A percentile compares a stretch with the other conserved stretches of the same genome.
Conservation (phyloP, 2,797 vertebrate genomes). For the Chloroceryle amazona region DNA sequence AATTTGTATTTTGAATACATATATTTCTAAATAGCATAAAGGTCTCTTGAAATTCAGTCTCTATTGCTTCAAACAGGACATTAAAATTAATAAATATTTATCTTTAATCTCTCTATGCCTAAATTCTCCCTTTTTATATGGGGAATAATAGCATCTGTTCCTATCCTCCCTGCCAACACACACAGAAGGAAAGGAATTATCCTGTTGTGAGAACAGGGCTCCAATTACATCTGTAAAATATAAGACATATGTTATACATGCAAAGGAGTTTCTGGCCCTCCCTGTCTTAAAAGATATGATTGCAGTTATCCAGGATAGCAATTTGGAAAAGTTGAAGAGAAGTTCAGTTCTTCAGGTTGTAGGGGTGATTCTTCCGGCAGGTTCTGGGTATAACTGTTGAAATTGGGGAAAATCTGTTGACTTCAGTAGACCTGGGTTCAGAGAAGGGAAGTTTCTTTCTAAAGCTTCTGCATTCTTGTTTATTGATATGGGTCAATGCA, state of each 20-base stretch:
- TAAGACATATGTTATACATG: neutral
- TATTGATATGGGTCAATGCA: fast-evolving
- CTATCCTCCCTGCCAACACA: neutral
- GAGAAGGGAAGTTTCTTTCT: neutral
- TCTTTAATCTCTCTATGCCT: neutral
- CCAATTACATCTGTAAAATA: neutral
- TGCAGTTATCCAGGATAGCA: neutral
- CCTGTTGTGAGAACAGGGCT: neutral
- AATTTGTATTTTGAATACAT: neutral
- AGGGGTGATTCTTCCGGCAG: neutral
- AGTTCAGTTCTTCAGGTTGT: neutral
- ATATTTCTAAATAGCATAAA: slow-evolving; percentile 13
- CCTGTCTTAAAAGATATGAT: neutral
- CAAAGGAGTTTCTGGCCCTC: neutral
- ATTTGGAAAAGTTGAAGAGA: neutral
- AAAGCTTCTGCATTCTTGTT: neutral
- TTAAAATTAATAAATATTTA: slow-evolving; percentile 39
- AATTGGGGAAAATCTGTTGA: neutral
- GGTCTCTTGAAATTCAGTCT: neutral
- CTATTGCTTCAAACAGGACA: slow-evolving; percentile 1
- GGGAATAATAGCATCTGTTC: neutral
- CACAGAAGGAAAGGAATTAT: neutral
- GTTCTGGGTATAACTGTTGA: neutral
- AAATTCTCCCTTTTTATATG: neutral
- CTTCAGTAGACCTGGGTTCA: neutral